Evolutionary conservation across 2,113 vertebrate species (phyloP).

Genomic region (Pungitius pungitius): DNA sequence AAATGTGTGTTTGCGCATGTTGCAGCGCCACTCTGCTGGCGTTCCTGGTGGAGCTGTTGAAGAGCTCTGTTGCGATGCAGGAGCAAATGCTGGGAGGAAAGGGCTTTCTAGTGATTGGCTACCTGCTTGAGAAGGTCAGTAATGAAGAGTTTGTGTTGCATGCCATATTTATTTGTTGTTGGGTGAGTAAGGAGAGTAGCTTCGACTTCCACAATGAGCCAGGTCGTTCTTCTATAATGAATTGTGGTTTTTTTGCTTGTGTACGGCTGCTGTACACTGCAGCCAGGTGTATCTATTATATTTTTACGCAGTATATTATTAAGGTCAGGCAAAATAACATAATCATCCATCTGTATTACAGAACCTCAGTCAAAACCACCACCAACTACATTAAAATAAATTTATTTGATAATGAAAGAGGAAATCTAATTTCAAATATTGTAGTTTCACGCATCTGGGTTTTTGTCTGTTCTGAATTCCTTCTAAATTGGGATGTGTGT

Average conservation of each 20-base stretch:
- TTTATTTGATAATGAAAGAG: too few species aligned
- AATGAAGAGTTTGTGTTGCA: not conserved
- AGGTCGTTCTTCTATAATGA: not conserved
- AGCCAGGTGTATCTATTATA: not conserved
- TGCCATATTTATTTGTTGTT: not conserved
- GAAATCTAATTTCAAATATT: not conserved
- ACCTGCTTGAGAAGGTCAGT: slow-evolving; percentile 97
- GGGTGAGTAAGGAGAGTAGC: not conserved
- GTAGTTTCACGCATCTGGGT: not conserved
- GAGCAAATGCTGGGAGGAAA: slow-evolving; percentile 99
- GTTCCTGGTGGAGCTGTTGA: slow-evolving; percentile 96
- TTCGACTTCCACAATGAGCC: not conserved
- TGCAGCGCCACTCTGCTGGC: slow-evolving; percentile 95
- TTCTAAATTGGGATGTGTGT: not conserved
- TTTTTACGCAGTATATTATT: not conserved
- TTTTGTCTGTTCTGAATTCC: not conserved
- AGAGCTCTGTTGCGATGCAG: slow-evolving; percentile 99
- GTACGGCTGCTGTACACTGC: not conserved
- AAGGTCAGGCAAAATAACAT: not conserved
- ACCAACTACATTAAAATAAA: not conserved
- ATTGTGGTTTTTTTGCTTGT: not conserved
- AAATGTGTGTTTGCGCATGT: slow-evolving; percentile 31
- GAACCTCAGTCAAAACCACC: not conserved
- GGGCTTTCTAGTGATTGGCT: slow-evolving; percentile 98
- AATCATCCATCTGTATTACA: not conserved